Evolutionary conservation across 1,140 invertebrate genomes (phyloP).

Genomic region (Eufriesea mexicana): DNA sequence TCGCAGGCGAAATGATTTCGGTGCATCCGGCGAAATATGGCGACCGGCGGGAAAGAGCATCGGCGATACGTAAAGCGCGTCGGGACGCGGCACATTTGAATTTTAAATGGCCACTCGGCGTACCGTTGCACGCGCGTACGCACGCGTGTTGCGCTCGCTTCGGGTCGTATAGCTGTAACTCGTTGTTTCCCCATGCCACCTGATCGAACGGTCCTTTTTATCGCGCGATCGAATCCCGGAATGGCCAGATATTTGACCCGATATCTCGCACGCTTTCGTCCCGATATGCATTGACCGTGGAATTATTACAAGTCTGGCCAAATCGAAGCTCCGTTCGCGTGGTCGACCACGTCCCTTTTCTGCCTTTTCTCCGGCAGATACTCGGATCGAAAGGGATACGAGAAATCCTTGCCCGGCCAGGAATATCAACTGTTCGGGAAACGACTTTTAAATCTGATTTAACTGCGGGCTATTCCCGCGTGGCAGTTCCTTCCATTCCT

Average conservation of each 20-base stretch:
- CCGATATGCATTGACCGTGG: conserved; percentile 39
- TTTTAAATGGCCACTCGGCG: conserved; percentile 63
- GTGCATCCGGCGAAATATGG: neutral
- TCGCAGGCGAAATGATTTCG: conserved; percentile 12
- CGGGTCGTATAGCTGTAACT: conserved; percentile 71
- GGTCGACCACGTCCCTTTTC: neutral
- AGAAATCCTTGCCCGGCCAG: neutral
- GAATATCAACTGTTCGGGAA: conserved; percentile 18
- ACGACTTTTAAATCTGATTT: conserved; percentile 37
- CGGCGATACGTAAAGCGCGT: conserved; percentile 54
- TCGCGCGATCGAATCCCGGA: conserved; percentile 47
- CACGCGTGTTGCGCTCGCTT: conserved; percentile 30
- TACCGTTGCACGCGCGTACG: conserved; percentile 48
- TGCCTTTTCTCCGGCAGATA: conserved; percentile 21
- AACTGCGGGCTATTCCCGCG: neutral
- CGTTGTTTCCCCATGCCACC: conserved; percentile 52
- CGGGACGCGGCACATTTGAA: conserved; percentile 65
- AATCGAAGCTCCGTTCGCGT: conserved; percentile 29
- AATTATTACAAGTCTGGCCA: conserved; percentile 46
- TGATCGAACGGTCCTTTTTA: conserved; percentile 55
- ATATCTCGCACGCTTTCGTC: too few relatives aligned
- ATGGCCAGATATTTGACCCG: conserved; percentile 38
- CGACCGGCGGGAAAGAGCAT: conserved; percentile 14
- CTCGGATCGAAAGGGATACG: conserved; percentile 20
- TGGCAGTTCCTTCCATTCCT: neutral